Evolutionary conservation across 2,797 vertebrate species (phyloP).

Genomic region (Sylvilagus floridanus): DNA sequence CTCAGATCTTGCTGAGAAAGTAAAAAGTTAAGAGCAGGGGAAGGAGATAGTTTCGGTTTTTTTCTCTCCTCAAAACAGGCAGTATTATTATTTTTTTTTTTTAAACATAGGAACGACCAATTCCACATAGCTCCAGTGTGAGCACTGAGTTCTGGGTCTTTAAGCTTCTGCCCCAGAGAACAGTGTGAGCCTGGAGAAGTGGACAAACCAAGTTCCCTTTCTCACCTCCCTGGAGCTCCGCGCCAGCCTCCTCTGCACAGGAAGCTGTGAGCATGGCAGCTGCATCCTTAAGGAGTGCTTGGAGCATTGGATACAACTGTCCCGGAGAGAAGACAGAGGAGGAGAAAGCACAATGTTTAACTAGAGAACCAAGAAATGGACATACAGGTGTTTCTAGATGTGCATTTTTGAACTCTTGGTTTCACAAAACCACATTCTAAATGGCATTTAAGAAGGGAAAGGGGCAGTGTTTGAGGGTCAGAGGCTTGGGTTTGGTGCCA

Average conservation of each 20-base stretch:
- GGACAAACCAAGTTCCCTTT: not conserved
- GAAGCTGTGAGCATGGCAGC: not conserved
- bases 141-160: not conserved
- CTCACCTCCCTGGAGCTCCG: not conserved
- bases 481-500: not conserved
- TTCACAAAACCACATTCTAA: not conserved
- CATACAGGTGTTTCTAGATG: not conserved
- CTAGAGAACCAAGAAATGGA: not conserved
- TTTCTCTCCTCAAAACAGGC: not conserved
- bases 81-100: not conserved
- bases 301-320: not conserved
- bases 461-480: not conserved
- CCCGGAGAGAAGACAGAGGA: not conserved
- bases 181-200: not conserved
- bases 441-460: not conserved
- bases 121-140: not conserved
- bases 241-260: not conserved
- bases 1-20: not conserved
- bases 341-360: slow-evolving; percentile 7
- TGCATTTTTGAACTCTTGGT: slow-evolving; percentile 11
- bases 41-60: slow-evolving; percentile 20
- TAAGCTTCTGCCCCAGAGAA: not conserved
- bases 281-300: not conserved
- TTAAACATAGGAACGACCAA: not conserved
- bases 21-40: not conserved